Percentiles rank a stretch among this genome's conserved stretches.
Conservation (phyloP, 2,888 invertebrate species). For the Syrista parreyssii region DNA sequence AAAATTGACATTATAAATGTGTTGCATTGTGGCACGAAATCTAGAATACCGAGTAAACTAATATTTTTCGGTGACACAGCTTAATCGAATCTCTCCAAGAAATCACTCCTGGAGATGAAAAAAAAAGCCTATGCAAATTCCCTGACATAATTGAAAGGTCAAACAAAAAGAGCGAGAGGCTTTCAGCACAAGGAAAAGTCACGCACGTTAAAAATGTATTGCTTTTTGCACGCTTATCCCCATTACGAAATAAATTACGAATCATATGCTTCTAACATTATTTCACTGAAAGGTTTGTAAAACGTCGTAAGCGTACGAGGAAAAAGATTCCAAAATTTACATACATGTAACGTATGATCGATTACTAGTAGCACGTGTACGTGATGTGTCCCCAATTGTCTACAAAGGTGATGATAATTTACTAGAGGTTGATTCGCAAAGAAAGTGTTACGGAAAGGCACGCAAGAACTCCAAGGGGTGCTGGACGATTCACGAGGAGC, state of each 20-base stretch:
- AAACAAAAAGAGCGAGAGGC: neutral
- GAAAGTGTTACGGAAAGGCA: conserved; percentile 2
- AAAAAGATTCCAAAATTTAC: neutral
- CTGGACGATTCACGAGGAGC: neutral
- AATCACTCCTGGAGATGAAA: neutral
- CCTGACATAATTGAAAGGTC: neutral
- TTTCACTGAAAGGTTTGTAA: neutral
- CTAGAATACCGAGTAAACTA: neutral
- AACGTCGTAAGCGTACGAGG: neutral
- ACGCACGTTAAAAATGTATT: neutral
- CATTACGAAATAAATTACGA: neutral
- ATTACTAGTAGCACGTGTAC: neutral
- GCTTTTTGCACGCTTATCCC: neutral
- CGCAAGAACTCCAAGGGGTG: conserved; percentile 1
- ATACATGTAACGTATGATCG: too few species aligned
- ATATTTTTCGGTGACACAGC: neutral
- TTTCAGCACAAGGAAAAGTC: neutral
- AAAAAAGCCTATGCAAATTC: neutral
- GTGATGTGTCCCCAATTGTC: neutral
- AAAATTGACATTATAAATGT: neutral
- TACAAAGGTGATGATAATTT: neutral
- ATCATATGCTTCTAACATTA: neutral
- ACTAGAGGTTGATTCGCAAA: neutral
- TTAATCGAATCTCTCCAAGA: neutral
- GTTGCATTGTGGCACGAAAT: neutral